phyloP scores from a whole-genome alignment of 2,888 invertebrate genomes.

The Philaethria dido region DNA sequence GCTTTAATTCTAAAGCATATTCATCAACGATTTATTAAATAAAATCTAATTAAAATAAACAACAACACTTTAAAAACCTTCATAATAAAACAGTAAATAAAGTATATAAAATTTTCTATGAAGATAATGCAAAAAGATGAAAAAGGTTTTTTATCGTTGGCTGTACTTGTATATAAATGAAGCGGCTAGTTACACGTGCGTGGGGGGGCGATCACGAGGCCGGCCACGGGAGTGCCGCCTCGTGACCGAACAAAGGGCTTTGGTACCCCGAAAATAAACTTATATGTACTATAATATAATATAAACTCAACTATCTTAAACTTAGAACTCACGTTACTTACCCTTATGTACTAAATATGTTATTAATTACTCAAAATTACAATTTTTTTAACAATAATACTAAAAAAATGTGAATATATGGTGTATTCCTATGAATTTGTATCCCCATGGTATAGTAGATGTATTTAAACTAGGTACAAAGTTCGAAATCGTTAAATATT shows the following conservation, averaged over 20 bases:
- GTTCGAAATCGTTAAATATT: too few species aligned
- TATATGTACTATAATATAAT: background rate
- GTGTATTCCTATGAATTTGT: background rate
- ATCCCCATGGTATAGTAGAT: too few species aligned
- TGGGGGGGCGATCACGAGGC: conserved; percentile 42
- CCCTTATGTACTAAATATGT: background rate
- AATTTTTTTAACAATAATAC: background rate
- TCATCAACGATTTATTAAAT: background rate
- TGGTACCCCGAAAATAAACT: conserved; percentile 16
- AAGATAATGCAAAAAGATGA: conserved; percentile 9
- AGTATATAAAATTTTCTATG: background rate
- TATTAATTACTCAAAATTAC: too few species aligned
- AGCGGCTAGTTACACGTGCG: conserved; percentile 32
- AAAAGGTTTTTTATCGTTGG: background rate
- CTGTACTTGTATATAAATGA: conserved; percentile 18
- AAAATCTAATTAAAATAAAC: background rate
- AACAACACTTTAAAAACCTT: background rate
- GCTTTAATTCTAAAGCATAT: background rate
- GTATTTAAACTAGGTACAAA: too few species aligned
- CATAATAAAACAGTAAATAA: too few species aligned
- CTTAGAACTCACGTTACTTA: background rate
- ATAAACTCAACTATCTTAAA: background rate
- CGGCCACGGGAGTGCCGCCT: conserved; percentile 42
- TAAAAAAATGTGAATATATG: background rate
- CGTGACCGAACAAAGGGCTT: conserved; percentile 35